Evolutionary conservation across 2,888 invertebrate species (phyloP).

Genomic region (Argyresthia goedartella): DNA sequence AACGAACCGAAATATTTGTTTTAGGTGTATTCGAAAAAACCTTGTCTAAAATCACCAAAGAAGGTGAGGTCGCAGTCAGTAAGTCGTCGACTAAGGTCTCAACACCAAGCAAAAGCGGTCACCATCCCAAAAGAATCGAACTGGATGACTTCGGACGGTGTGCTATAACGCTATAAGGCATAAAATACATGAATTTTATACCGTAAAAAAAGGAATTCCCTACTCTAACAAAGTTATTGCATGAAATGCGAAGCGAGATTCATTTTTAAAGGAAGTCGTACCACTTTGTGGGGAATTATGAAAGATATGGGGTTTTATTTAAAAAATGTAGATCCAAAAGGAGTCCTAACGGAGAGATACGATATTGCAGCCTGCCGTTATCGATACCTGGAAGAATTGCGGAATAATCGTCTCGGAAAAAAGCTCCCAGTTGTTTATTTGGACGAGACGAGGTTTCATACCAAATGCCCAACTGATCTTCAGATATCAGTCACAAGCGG

Average conservation of each 20-base stretch:
- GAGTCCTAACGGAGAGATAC: neutral
- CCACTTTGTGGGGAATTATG: neutral
- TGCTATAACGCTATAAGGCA: neutral
- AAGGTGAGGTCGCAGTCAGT: neutral
- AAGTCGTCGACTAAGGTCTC: neutral
- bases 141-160: neutral
- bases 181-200: slow-evolving; percentile 1
- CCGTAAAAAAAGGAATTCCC: neutral
- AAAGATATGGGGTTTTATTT: neutral
- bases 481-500: neutral
- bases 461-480: slow-evolving; percentile 2
- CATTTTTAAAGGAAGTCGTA: slow-evolving; percentile 1
- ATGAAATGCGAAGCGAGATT: neutral
- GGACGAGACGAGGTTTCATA: slow-evolving; percentile 1
- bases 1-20: neutral
- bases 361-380: neutral
- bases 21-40: neutral
- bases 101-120: neutral
- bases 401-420: neutral
- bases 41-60: slow-evolving; percentile 3
- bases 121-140: neutral
- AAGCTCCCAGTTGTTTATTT: neutral
- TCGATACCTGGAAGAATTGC: neutral
- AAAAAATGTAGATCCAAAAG: neutral
- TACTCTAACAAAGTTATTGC: neutral